Conservation (phyloP, 2,888 invertebrate species). For the Ctenicera cuprea region DNA sequence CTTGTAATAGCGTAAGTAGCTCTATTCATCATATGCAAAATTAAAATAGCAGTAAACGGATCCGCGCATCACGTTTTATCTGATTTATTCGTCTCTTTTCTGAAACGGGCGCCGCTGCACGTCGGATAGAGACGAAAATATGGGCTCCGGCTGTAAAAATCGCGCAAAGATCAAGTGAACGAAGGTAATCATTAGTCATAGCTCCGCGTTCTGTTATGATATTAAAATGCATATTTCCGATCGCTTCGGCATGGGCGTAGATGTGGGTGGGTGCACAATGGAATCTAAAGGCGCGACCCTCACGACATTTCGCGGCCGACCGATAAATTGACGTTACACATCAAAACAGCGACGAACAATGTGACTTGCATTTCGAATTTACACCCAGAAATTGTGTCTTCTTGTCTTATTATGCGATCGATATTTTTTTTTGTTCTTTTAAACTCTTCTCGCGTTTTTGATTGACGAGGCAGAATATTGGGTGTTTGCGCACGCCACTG, state of each 20-base stretch:
- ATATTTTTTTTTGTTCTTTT: background rate
- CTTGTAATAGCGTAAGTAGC: slow-evolving; percentile 39
- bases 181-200: slow-evolving; percentile 45
- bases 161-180: slow-evolving; percentile 32
- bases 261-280: slow-evolving; percentile 44
- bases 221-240: slow-evolving; percentile 48
- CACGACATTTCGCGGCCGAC: slow-evolving; percentile 46
- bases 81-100: slow-evolving; percentile 9
- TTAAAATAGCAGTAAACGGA: slow-evolving; percentile 39
- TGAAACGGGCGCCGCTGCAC: background rate
- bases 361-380: slow-evolving; percentile 38
- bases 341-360: slow-evolving; percentile 39
- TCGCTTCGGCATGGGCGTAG: slow-evolving; percentile 43
- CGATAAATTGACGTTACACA: slow-evolving; percentile 42
- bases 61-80: slow-evolving; percentile 41
- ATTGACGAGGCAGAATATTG: background rate
- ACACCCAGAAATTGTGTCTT: background rate
- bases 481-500: slow-evolving; percentile 28
- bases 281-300: slow-evolving; percentile 45
- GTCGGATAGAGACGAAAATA: slow-evolving; percentile 3
- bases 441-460: background rate
- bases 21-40: slow-evolving; percentile 39
- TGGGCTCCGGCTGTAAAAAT: slow-evolving; percentile 21
- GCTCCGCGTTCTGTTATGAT: slow-evolving; percentile 32
- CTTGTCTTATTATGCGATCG: slow-evolving; percentile 14